A percentile compares a stretch with the other conserved stretches of the same genome.
Evolutionary conservation across 1,140 invertebrate species (phyloP).

Genomic region (Limonius californicus): DNA sequence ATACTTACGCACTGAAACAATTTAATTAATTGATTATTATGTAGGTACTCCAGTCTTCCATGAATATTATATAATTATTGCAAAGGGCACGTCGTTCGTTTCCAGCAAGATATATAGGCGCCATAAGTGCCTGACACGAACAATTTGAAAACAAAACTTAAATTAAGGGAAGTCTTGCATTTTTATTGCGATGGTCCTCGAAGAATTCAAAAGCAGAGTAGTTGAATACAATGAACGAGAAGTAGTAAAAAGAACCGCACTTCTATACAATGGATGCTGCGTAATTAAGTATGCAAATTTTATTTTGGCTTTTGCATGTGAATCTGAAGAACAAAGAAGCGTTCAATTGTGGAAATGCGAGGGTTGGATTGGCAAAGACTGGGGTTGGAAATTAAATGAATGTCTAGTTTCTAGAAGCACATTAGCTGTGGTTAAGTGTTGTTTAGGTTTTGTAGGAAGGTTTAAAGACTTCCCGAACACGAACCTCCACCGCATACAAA

Average conservation of each 20-base stretch:
- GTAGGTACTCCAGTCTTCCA: too few species aligned
- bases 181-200: slow-evolving; percentile 7
- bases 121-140: slow-evolving; percentile 6
- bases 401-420: slow-evolving; percentile 12
- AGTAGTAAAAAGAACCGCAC: slow-evolving; percentile 11
- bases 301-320: slow-evolving; percentile 33
- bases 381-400: slow-evolving; percentile 15
- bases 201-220: slow-evolving; percentile 9
- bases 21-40: too few species aligned
- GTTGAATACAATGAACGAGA: slow-evolving; percentile 15
- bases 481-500: background rate
- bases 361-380: slow-evolving; percentile 11
- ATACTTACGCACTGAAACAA: too few species aligned
- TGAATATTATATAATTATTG: background rate
- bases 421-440: slow-evolving; percentile 13
- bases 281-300: slow-evolving; percentile 36
- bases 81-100: background rate
- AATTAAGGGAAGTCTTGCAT: slow-evolving; percentile 11
- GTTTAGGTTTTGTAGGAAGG: background rate
- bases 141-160: slow-evolving; percentile 11
- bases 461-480: background rate
- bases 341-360: slow-evolving; percentile 28
- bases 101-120: background rate
- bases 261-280: slow-evolving; percentile 18
- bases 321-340: slow-evolving; percentile 32